These are phyloP conservation scores for Drosophila recens DNA, from an alignment of 2,888 invertebrate genomes.

Conservation along the genomic window DNA sequence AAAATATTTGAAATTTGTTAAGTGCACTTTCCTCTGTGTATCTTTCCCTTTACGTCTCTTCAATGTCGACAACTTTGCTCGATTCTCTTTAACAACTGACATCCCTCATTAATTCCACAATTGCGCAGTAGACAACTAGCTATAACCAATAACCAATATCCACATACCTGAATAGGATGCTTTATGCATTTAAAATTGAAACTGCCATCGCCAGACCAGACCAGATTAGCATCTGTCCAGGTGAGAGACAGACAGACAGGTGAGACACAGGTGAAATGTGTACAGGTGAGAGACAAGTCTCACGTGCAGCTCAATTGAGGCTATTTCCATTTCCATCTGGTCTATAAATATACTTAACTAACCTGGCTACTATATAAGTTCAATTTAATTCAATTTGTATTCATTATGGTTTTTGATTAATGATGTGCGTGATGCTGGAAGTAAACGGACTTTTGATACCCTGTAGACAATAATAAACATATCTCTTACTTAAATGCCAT, in stretches of 20 bases:
- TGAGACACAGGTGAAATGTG: not conserved
- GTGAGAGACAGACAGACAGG: not conserved
- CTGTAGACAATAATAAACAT: not conserved
- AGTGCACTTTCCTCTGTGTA: not conserved
- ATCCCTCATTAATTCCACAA: conserved; percentile 14
- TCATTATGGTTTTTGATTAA: conserved; percentile 7
- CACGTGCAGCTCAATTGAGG: conserved; percentile 8
- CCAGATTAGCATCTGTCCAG: conserved; percentile 6
- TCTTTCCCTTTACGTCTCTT: not conserved
- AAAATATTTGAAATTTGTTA: no score
- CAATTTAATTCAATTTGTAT: conserved; percentile 1
- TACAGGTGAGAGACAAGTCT: conserved; percentile 3
- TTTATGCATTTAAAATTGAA: conserved; percentile 21
- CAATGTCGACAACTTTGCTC: not conserved
- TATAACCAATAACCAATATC: not conserved
- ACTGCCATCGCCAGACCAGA: conserved; percentile 5
- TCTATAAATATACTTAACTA: conserved; percentile 21
- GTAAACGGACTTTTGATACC: not conserved
- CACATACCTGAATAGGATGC: conserved; percentile 13
- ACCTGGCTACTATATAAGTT: not conserved
- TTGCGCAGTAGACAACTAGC: conserved; percentile 1
- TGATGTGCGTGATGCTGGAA: not conserved
- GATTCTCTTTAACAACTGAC: conserved; percentile 5
- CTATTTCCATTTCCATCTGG: conserved; percentile 2
- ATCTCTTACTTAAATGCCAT: not conserved